Evolutionary conservation across 2,113 vertebrate species (phyloP), one percentile per base, ranked within the genome.

Genomic region (Pseudopodoces humilis): DNA sequence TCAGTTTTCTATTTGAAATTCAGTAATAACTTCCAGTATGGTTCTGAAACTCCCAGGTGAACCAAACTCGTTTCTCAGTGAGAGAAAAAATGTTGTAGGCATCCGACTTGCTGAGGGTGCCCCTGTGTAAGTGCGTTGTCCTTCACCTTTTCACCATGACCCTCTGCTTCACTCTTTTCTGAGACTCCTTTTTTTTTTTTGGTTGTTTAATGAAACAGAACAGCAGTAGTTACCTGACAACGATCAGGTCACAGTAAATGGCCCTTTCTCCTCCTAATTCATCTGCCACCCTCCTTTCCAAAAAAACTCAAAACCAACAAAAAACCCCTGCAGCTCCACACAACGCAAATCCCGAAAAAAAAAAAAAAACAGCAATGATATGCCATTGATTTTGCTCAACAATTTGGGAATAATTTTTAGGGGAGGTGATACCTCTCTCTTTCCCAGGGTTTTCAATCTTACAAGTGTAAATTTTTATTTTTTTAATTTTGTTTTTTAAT

Each of bases 1-100:
- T 97, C 93, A 96, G 96, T 97, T 97, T 97, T 97, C 92, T 98
- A 97, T 97, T 95, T 96, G 96, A 96, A 95, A 95, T 94, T 95
- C 85, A 89, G 71, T 96, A 93, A 96, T 90, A 88, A 86, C 91
- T 97, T 97, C 96, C 84, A 94, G 0, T 94, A 93, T 92, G 92
- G 91, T 91, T 96, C 96, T 92, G 96, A 96, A 94, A 96, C 88
- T 95, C 75, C 68, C 72, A 58, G 59, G 50, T 90, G 76, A 86
- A 86, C 79, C 83, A 47, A 88, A 75, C 77, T 77, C 39, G 23
- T 94, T 90, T 91, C 91, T 96, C 68, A 0, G 72, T 95, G 95
- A 96, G 96, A 94, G 94, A 95, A 91, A 94, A 80, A 84, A 85
- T 5, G 1, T 93, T 89, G 92, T 56, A 59, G 58, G 90, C 95